Base-by-base conservation (phyloP, 2,797 vertebrate species). In the Eremophila alpestris region DNA sequence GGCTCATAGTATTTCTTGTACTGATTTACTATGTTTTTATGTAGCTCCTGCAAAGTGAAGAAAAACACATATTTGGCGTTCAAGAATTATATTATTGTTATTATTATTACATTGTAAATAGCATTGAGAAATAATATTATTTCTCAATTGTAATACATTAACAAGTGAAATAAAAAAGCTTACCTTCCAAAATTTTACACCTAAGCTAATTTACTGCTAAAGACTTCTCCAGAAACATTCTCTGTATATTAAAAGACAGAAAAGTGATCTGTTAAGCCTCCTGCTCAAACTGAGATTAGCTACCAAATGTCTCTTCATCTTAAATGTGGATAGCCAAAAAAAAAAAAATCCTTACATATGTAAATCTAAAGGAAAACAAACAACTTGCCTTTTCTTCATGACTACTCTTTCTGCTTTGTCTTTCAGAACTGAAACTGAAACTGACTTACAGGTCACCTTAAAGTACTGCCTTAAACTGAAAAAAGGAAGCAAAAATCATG, bases 21-120 rank as follows among this genome's bases (percentile, higher is more conserved):
- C 89, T 99, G 98, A 95, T 83, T 96, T 83, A 99, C 98, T 94
- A 99, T 97, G 89, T 99, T 99, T 84, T 97, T 95, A 96, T 99
- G 99, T 24, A 99, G 97, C 45, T 98, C 98, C 98, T 99, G 90
- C 83, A 98, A 97, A 26, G 82, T 17, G 88, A 92, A 96, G 18
- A 46, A 94, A 85, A 90, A 68, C 11, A 91, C 5, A 49, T 5
- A 46, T 90, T 90, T 17, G 34, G 18, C 21, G 86, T 6, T 15
- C 19, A 58, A 29, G 18, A 64, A 68, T 51, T 73, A 4, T 21
- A 41, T 13, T 48, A 13, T 22, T 38, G 38, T 38, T 89, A 48
- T 26, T 81, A 65, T 22, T 49, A 78, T 29, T 79, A 21, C 7
- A 73, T 30, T 52, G 9, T 21, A 73, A 65, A 40, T 8, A 60